phyloP scores from a whole-genome alignment of 2,797 vertebrate genomes.

The Iguana delicatissima region DNA sequence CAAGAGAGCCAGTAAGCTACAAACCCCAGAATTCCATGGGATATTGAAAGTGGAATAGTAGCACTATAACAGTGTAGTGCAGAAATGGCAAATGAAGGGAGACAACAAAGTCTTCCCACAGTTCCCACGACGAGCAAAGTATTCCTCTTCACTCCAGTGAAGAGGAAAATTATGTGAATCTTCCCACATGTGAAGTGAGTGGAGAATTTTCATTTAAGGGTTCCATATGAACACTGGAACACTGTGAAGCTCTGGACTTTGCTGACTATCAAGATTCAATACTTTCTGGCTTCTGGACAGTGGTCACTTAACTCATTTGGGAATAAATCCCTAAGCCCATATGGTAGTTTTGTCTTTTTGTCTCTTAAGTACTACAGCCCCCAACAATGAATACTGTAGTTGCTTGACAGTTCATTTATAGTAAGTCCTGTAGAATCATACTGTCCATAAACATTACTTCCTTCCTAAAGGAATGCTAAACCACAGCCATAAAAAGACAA shows the following conservation, averaged over 20 bases:
- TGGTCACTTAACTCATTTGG: background rate
- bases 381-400: constrained; percentile 5
- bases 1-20: too few species aligned
- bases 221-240: background rate
- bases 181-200: background rate
- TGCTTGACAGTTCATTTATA: background rate
- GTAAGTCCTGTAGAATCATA: background rate
- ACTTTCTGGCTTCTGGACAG: background rate
- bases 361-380: background rate
- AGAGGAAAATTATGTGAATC: background rate
- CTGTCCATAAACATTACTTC: constrained; percentile 16
- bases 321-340: background rate
- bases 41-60: too few species aligned
- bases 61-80: too few species aligned
- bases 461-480: constrained; percentile 15
- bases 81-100: too few species aligned
- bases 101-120: background rate
- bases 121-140: background rate
- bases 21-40: too few species aligned
- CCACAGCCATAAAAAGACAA: background rate
- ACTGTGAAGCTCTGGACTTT: too few species aligned
- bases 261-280: background rate
- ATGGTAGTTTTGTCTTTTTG: background rate
- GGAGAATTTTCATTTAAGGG: background rate
- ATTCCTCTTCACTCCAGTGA: background rate